Evolutionary conservation across 1,140 invertebrate genomes (phyloP).

Genomic region (Drosophila eugracilis): DNA sequence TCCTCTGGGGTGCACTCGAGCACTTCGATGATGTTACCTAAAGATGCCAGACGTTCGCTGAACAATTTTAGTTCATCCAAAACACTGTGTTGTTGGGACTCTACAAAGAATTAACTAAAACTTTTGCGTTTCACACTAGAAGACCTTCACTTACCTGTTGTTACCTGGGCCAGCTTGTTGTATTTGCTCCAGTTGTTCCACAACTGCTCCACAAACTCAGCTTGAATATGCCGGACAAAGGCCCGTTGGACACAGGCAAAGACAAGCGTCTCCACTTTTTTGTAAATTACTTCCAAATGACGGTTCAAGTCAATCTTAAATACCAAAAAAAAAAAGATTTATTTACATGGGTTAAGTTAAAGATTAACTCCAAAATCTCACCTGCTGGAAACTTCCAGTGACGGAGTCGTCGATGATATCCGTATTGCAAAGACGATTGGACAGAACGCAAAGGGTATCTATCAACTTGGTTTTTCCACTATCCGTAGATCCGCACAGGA

Average conservation of each 20-base stretch:
- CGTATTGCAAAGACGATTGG: constrained; percentile 74
- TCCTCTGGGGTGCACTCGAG: constrained; percentile 41
- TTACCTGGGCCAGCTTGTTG: constrained; percentile 48
- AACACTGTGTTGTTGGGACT: constrained; percentile 51
- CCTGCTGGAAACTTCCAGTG: constrained; percentile 84
- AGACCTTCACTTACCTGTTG: constrained; percentile 44
- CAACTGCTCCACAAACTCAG: constrained; percentile 40
- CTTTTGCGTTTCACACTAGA: not conserved
- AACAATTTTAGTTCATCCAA: constrained; percentile 66
- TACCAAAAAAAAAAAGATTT: not conserved
- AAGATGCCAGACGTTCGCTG: constrained; percentile 45
- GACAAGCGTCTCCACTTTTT: constrained; percentile 84
- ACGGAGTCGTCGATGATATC: constrained; percentile 84
- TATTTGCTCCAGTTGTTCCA: constrained; percentile 76
- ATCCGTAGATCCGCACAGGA: constrained; percentile 79
- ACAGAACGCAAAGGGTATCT: constrained; percentile 70
- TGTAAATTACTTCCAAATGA: constrained; percentile 88
- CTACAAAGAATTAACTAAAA: constrained; percentile 12
- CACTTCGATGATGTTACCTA: constrained; percentile 47
- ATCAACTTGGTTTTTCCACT: constrained; percentile 83
- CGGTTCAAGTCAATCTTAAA: constrained; percentile 89
- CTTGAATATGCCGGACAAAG: constrained; percentile 47
- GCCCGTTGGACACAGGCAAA: constrained; percentile 78
- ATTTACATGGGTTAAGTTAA: constrained; percentile 86
- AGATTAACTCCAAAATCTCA: constrained; percentile 4